Conservation (phyloP, 92 coral and sea anemone species). For the Pocillopora grandis region DNA sequence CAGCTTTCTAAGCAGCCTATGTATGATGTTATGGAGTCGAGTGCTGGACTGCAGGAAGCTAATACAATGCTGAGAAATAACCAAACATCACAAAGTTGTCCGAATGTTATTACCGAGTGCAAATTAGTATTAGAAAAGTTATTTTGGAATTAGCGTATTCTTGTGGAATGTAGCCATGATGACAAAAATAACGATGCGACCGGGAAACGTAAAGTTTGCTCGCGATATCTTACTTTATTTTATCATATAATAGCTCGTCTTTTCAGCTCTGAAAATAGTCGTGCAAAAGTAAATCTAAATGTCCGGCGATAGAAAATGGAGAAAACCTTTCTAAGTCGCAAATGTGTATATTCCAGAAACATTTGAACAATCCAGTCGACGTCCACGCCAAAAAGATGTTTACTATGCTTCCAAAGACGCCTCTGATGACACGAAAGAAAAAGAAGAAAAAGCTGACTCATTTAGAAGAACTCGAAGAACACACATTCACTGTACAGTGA, state of each 20-base stretch:
- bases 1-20: not conserved
- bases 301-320: not conserved
- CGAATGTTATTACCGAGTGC: not conserved
- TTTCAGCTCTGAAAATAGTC: too few species aligned
- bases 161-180: too few species aligned
- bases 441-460: constrained; percentile 88
- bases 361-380: constrained; percentile 93
- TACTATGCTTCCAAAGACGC: constrained; percentile 96
- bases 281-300: too few species aligned
- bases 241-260: too few species aligned
- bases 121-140: not conserved
- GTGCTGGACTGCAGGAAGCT: not conserved
- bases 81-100: not conserved
- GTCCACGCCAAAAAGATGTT: constrained; percentile 94
- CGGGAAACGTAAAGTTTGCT: too few species aligned
- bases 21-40: not conserved
- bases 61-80: not conserved
- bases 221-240: too few species aligned
- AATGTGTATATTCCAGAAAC: constrained; percentile 67
- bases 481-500: constrained; percentile 92
- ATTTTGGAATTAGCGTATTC: too few species aligned
- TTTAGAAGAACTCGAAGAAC: constrained; percentile 91
- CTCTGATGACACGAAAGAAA: constrained; percentile 71
- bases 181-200: too few species aligned
- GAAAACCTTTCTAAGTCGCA: not conserved